Evolutionary conservation across 1,140 invertebrate species (phyloP).

Genomic region (Calephelis virginiensis): DNA sequence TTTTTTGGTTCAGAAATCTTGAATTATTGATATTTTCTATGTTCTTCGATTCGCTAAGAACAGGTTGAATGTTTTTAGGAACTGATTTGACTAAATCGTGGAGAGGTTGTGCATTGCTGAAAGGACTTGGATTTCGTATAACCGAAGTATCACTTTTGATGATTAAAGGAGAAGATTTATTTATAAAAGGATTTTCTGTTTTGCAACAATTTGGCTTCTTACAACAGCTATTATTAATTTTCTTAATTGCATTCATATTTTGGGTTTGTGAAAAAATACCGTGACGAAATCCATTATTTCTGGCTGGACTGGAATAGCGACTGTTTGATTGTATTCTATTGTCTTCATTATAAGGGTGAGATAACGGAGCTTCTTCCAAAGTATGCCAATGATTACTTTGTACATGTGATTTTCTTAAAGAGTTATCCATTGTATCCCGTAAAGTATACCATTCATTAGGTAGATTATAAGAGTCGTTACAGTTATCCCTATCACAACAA

Average conservation of each 20-base stretch:
- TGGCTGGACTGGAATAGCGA: neutral
- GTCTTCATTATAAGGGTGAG: neutral
- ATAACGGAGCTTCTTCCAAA: constrained; percentile 21
- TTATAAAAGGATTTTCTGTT: neutral
- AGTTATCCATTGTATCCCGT: neutral
- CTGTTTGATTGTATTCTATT: neutral
- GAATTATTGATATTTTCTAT: neutral
- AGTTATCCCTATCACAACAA: neutral
- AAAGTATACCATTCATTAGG: constrained; percentile 5
- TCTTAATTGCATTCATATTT: neutral
- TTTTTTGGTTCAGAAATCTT: neutral
- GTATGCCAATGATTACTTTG: constrained; percentile 23
- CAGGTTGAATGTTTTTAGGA: neutral
- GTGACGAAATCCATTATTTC: neutral
- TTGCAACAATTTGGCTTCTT: neutral
- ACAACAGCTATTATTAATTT: neutral
- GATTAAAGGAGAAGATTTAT: neutral
- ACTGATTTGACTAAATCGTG: neutral
- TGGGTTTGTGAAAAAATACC: neutral
- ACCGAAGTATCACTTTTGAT: neutral
- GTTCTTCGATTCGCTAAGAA: neutral
- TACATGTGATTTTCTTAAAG: neutral
- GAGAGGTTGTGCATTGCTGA: neutral
- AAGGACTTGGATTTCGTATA: neutral
- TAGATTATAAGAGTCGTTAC: neutral